Evolutionary conservation across 1,140 invertebrate genomes (phyloP), one percentile per base, ranked within the genome.

Genomic region (Aphidius ervi): DNA sequence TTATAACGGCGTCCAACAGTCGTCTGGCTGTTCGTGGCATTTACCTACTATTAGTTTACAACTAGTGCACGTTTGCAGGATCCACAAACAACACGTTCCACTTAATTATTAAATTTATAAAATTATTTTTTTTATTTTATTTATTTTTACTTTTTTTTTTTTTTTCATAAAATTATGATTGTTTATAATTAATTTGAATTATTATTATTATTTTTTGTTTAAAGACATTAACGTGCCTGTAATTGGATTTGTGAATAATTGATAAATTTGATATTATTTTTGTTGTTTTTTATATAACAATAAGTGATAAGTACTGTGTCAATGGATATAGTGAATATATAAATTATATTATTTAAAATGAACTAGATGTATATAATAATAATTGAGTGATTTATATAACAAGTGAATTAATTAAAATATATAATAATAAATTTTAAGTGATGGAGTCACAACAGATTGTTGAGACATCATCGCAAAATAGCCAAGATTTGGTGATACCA

Each of bases 371-470:
- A 16, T 16, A 1, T 16, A 31, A 31, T 2, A 1, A 23, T 31
- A 3, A 31, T 31, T 31, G 23, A 31, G 23, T 31, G 23, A 31
- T 31, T 31, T 31, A 31, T 31, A 31, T 31, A 31, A 31, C 23
- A 31, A 16, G 23, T 31, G 23, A 31, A 31, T 31, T 43, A 42
- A 41, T 54, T 9, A 40, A 6, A n/a, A 54, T 43, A 23, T 46
- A 52, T 52, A 37, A 39, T 39, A 31, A 46, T 56, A 40, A 60
- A 60, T 52, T 9, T 9, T 20, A 60, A 53, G 64, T 67, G n/a
- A 80, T 78, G 75, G 77, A 77, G 68, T 71, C 75, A 9, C 75
- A 78, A 55, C 70, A 77, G 46, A 54, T 74, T 61, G 63, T 76
- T 41, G 68, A 74, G 50, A 71, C 68, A 3, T 66, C 65, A 5